Evolutionary conservation across 2,113 vertebrate species (phyloP).

Genomic region (Isurus oxyrinchus): DNA sequence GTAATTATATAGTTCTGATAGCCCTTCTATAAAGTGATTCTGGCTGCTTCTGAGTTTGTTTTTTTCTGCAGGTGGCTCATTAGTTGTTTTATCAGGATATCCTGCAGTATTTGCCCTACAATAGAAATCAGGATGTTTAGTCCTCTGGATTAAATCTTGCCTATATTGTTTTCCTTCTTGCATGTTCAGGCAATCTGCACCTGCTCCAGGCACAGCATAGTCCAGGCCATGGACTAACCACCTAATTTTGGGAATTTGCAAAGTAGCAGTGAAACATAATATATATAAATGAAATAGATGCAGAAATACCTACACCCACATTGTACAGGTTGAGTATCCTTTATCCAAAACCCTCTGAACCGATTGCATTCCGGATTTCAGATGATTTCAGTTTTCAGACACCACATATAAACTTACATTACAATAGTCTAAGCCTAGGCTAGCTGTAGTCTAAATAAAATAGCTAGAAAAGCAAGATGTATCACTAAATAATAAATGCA

Average conservation of each 20-base stretch:
- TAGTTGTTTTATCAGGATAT: neutral
- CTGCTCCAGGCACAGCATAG: neutral
- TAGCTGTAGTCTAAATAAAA: no score
- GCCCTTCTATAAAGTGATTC: neutral
- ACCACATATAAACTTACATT: no score
- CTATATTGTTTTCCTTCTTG: neutral
- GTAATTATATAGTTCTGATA: neutral
- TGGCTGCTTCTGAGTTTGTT: neutral
- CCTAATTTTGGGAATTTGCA: neutral
- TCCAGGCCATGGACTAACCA: neutral
- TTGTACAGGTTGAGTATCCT: neutral
- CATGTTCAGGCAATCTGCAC: neutral
- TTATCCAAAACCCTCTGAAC: no score
- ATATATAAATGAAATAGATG: neutral
- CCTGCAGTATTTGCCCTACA: neutral
- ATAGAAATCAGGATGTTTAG: neutral
- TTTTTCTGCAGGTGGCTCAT: neutral
- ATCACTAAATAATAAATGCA: no score
- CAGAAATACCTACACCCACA: neutral
- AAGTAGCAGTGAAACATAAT: neutral
- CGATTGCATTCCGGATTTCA: no score
- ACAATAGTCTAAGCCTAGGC: no score
- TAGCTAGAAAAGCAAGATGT: no score
- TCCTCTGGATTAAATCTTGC: neutral
- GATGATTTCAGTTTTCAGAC: no score